Percentiles rank a stretch among this genome's conserved stretches.
Conservation (phyloP, 2,888 invertebrate species). For the Masnerella sp. region DNA sequence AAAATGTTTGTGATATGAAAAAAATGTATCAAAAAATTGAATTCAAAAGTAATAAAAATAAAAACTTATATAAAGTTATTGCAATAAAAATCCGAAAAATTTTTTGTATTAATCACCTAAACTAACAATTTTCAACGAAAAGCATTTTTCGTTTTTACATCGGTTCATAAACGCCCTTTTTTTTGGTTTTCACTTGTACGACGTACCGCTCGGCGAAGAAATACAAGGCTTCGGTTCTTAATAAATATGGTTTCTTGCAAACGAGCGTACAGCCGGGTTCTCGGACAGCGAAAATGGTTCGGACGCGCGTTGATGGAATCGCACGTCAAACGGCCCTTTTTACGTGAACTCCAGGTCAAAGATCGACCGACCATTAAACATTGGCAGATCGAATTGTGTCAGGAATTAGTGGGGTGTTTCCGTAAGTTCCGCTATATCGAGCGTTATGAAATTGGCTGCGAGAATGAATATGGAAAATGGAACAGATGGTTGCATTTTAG, state of each 20-base stretch:
- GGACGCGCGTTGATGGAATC: neutral
- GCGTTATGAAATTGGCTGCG: too few relatives aligned
- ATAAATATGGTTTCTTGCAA: conserved; percentile 46
- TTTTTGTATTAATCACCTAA: conserved; percentile 6
- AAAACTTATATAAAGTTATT: too few relatives aligned
- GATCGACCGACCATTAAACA: neutral
- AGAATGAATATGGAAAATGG: too few relatives aligned
- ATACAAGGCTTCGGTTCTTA: conserved; percentile 37
- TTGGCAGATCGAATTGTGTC: conserved; percentile 3
- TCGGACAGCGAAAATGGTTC: conserved; percentile 15
- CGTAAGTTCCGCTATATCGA: too few relatives aligned
- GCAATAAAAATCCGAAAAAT: too few relatives aligned
- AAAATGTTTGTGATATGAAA: too few relatives aligned
- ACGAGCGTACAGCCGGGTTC: neutral
- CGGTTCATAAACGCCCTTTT: neutral
- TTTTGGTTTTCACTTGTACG: neutral
- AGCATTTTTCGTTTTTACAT: neutral
- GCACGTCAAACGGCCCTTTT: neutral
- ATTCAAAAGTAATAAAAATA: too few relatives aligned
- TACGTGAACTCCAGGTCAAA: neutral
- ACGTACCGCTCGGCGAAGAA: conserved; percentile 2
- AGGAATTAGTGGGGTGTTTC: conserved; percentile 13
- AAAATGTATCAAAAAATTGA: too few relatives aligned
- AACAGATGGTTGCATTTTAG: too few relatives aligned
- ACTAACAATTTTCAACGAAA: neutral